phyloP scores from a whole-genome alignment of 2,888 invertebrate genomes.

The Bembecia ichneumoniformis region DNA sequence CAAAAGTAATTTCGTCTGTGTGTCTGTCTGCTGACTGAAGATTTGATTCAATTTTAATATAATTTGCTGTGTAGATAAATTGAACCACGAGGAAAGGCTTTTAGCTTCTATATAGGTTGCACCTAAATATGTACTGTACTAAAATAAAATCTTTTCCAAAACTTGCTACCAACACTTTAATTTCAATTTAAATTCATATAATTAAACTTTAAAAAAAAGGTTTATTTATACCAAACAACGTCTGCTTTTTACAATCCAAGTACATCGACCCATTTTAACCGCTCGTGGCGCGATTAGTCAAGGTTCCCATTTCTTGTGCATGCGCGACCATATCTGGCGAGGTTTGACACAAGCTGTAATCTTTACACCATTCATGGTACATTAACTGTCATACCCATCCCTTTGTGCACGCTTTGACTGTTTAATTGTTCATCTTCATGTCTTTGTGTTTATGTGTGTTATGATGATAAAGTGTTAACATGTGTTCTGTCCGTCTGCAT shows the following conservation, averaged over 20 bases:
- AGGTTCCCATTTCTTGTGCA: slow-evolving; percentile 48
- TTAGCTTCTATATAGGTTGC: no score
- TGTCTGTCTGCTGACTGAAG: slow-evolving; percentile 4
- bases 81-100: no score
- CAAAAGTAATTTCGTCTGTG: background rate
- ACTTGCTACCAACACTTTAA: no score
- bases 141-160: no score
- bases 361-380: slow-evolving; percentile 49
- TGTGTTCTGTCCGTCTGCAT: background rate
- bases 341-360: slow-evolving; percentile 45
- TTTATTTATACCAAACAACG: no score
- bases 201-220: no score
- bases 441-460: slow-evolving; percentile 7
- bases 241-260: slow-evolving; percentile 5
- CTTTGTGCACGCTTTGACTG: slow-evolving; percentile 43
- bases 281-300: slow-evolving; percentile 55
- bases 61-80: no score
- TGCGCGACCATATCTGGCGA: slow-evolving; percentile 37
- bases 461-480: slow-evolving; percentile 1
- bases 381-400: slow-evolving; percentile 48
- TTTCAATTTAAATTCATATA: no score
- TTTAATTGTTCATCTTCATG: slow-evolving; percentile 34
- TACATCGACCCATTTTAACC: slow-evolving; percentile 38
- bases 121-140: no score
- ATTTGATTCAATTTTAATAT: no score